Evolutionary conservation across 2,797 vertebrate species (phyloP).

Genomic region (Macropodus opercularis): DNA sequence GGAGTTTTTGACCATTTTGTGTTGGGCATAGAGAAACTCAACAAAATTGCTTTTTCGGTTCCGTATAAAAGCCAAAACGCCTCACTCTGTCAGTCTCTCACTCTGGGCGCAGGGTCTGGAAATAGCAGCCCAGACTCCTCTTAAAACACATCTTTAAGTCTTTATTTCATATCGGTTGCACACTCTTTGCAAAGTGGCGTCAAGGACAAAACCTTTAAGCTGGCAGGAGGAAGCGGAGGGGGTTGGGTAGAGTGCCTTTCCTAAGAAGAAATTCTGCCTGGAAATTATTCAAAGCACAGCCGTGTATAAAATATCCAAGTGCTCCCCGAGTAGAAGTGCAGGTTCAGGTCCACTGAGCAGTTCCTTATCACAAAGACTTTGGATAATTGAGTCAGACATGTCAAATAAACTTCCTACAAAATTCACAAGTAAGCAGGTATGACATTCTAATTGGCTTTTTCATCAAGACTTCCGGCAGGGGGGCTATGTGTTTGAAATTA

Average conservation of each 20-base stretch:
- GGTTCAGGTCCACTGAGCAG: slow-evolving; percentile 83
- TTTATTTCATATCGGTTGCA: slow-evolving; percentile 55
- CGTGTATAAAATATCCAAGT: slow-evolving; percentile 80
- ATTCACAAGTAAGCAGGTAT: slow-evolving; percentile 90
- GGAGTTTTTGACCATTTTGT: no score
- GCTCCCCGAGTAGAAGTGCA: slow-evolving; percentile 79
- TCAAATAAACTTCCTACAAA: slow-evolving; percentile 89
- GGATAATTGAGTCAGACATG: slow-evolving; percentile 89
- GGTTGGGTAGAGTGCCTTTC: slow-evolving; percentile 80
- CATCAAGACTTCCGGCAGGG: slow-evolving; percentile 85
- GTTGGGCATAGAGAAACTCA: slow-evolving; percentile 4
- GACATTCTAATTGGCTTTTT: slow-evolving; percentile 90
- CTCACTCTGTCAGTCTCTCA: slow-evolving; percentile 23
- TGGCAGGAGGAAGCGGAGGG: slow-evolving; percentile 73
- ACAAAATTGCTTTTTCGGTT: slow-evolving; percentile 6
- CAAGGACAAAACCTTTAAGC: slow-evolving; percentile 85
- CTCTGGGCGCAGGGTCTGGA: slow-evolving; percentile 14
- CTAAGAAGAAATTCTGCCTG: slow-evolving; percentile 76
- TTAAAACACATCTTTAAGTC: slow-evolving; percentile 49
- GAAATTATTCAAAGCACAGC: slow-evolving; percentile 87
- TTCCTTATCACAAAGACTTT: slow-evolving; percentile 88
- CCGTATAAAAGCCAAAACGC: slow-evolving; percentile 31
- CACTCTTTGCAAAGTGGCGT: slow-evolving; percentile 84
- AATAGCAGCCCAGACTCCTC: slow-evolving; percentile 22
- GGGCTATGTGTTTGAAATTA: slow-evolving; percentile 88